phyloP scores from a whole-genome alignment of 2,888 invertebrate species.

The Drosophila meridiana region DNA sequence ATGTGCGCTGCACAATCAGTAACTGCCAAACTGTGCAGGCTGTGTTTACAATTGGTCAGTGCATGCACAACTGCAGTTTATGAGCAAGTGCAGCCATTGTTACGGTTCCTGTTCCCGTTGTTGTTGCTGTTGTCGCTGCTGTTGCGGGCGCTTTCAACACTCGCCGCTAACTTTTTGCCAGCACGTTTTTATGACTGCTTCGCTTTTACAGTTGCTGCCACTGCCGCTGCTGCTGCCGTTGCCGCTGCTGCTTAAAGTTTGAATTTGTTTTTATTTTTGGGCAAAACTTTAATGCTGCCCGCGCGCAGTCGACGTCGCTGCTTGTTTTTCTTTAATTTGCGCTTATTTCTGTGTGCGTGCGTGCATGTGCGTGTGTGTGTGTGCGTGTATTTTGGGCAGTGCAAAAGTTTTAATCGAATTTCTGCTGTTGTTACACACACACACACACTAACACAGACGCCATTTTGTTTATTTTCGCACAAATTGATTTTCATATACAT shows the following conservation, averaged over 20 bases:
- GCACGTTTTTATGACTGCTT: constrained; percentile 60
- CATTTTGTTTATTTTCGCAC: constrained; percentile 74
- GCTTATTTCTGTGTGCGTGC: constrained; percentile 47
- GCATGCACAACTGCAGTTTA: constrained; percentile 28
- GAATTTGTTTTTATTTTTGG: constrained; percentile 22
- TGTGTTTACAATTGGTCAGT: constrained; percentile 35
- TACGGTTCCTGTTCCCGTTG: constrained; percentile 28
- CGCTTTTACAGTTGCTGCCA: constrained; percentile 58
- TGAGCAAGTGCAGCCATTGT: constrained; percentile 51
- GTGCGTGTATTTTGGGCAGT: constrained; percentile 45
- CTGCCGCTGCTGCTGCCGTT: constrained; percentile 16
- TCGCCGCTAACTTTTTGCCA: constrained; percentile 47
- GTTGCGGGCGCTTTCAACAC: constrained; percentile 55
- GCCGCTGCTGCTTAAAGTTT: constrained; percentile 16
- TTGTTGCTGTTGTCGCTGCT: constrained; percentile 9
- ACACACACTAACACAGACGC: constrained; percentile 45
- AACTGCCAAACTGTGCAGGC: constrained; percentile 29
- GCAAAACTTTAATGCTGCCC: constrained; percentile 50
- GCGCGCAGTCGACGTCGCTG: constrained; percentile 29
- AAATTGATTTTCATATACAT: constrained; percentile 70
- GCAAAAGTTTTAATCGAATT: constrained; percentile 80
- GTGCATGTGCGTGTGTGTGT: constrained; percentile 7
- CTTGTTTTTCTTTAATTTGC: constrained; percentile 78
- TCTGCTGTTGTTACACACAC: constrained; percentile 48
- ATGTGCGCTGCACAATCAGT: constrained; percentile 5